Percentiles rank a stretch among this genome's conserved stretches.
phyloP scores from a whole-genome alignment of 2,113 vertebrate species.

The Platichthys flesus region DNA sequence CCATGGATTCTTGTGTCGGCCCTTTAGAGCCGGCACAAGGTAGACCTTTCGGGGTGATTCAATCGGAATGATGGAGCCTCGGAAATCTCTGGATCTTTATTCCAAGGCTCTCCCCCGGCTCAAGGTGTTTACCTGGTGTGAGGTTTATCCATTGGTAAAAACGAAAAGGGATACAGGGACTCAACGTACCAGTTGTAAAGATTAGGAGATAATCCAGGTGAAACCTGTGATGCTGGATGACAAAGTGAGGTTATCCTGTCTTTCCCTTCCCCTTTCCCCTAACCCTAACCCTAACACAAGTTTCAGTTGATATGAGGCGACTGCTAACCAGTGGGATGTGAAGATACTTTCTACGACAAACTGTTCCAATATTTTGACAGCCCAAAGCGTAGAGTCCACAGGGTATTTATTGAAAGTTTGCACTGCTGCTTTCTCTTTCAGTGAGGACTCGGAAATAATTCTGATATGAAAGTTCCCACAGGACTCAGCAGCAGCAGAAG shows the following conservation, averaged over 20 bases:
- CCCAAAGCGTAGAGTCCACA: constrained; percentile 26
- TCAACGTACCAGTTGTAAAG: neutral
- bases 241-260: constrained; percentile 15
- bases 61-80: constrained; percentile 1
- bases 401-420: constrained; percentile 36
- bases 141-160: constrained; percentile 3
- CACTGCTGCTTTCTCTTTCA: constrained; percentile 1
- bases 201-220: neutral
- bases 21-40: neutral
- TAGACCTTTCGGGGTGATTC: constrained; percentile 7
- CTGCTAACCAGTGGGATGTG: constrained; percentile 7
- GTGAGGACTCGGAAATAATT: constrained; percentile 21
- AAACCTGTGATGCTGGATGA: constrained; percentile 18
- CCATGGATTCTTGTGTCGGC: constrained; percentile 16
- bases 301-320: constrained; percentile 22
- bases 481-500: neutral
- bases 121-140: constrained; percentile 4
- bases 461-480: constrained; percentile 18
- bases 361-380: constrained; percentile 29
- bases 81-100: constrained; percentile 25
- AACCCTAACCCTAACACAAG: too few relatives aligned
- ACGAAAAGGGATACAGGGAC: neutral
- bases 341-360: constrained; percentile 34
- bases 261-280: too few relatives aligned
- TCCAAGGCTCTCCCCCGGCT: constrained; percentile 13